Evolutionary conservation across 2,888 invertebrate species (phyloP).

Genomic region (Auanema freiburgensis): DNA sequence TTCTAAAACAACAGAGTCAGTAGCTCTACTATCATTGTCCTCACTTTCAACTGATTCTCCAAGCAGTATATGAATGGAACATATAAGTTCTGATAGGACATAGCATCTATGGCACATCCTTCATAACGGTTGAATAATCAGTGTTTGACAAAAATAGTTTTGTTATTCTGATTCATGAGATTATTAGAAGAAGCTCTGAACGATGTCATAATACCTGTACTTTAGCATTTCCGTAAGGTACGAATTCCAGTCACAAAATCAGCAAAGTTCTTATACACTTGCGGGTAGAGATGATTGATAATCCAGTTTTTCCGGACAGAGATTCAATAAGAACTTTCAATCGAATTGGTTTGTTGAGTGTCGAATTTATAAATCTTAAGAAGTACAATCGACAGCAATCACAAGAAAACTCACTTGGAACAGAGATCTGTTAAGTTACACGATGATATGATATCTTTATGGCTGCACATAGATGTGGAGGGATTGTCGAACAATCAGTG

Average conservation of each 20-base stretch:
- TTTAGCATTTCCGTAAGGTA: conserved; percentile 62
- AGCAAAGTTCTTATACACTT: conserved; percentile 44
- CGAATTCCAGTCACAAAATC: conserved; percentile 53
- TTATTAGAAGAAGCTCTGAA: neutral
- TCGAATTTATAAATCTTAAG: conserved; percentile 28
- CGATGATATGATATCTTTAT: conserved; percentile 31
- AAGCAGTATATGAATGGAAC: conserved; percentile 51
- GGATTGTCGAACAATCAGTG: conserved; percentile 30
- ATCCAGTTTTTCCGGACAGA: conserved; percentile 57
- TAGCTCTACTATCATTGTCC: neutral
- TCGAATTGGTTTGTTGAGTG: conserved; percentile 40
- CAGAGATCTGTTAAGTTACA: conserved; percentile 44
- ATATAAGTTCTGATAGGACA: conserved; percentile 38
- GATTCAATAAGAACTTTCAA: conserved; percentile 49
- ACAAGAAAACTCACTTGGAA: conserved; percentile 20
- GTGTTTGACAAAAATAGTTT: conserved; percentile 58
- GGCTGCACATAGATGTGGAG: conserved; percentile 46
- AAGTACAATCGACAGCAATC: neutral
- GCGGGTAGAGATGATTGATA: conserved; percentile 43
- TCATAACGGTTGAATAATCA: conserved; percentile 54
- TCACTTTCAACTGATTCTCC: conserved; percentile 35
- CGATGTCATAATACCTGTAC: conserved; percentile 17
- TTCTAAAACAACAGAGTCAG: conserved; percentile 5
- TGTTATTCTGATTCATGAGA: conserved; percentile 32
- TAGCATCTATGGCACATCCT: conserved; percentile 46